Percentiles rank a stretch among this genome's conserved stretches.
Evolutionary conservation across 2,113 vertebrate species (phyloP).

Genomic region (Cyanoliseus patagonus): DNA sequence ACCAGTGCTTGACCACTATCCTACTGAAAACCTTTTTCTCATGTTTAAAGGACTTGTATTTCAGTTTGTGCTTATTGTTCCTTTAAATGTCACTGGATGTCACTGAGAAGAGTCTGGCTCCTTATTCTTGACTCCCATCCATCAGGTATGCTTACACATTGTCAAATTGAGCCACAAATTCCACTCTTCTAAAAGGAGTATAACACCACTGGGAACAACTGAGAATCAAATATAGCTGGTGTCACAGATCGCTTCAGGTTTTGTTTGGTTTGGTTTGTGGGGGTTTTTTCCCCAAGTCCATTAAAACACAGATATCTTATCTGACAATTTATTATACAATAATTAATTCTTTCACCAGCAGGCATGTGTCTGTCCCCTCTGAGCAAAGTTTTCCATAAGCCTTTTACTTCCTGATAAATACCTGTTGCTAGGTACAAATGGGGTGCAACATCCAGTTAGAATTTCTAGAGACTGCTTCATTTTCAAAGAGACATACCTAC

Average conservation of each 20-base stretch:
- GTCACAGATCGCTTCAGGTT: background rate
- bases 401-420: background rate
- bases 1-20: background rate
- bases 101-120: background rate
- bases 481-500: background rate
- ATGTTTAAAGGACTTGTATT: background rate
- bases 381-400: background rate
- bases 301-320: background rate
- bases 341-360: background rate
- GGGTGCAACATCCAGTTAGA: background rate
- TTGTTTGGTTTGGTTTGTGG: background rate
- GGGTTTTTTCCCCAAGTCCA: background rate
- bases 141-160: background rate
- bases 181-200: background rate
- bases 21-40: background rate
- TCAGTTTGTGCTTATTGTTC: background rate
- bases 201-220: background rate
- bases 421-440: background rate
- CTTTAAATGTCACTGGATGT: background rate
- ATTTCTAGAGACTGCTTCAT: background rate
- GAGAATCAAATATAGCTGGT: background rate
- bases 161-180: background rate
- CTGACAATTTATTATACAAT: background rate
- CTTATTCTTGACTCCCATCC: background rate
- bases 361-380: background rate